Evolutionary conservation across 2,113 vertebrate species (phyloP).

Genomic region (Rhinogobius similis): DNA sequence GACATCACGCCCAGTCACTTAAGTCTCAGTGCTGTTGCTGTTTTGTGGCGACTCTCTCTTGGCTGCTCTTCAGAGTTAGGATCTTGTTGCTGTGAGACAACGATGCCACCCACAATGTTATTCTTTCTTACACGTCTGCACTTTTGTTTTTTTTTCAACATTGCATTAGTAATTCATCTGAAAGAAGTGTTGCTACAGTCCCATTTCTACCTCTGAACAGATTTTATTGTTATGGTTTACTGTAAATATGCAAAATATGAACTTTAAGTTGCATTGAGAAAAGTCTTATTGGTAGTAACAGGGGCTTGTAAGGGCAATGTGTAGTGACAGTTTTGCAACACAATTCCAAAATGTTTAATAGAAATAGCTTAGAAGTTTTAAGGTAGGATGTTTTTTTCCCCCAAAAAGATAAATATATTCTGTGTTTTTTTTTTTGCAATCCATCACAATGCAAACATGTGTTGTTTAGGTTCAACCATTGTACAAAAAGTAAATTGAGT

Average conservation of each 20-base stretch:
- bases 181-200: background rate
- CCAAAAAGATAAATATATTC: too few relatives aligned
- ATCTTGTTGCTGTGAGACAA: slow-evolving; percentile 2
- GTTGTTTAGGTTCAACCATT: too few relatives aligned
- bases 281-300: background rate
- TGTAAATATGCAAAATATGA: background rate
- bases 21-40: background rate
- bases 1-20: too few relatives aligned
- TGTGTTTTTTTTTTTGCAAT: too few relatives aligned
- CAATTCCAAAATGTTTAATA: background rate
- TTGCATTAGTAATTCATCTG: background rate
- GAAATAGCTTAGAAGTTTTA: background rate
- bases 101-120: background rate
- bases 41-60: background rate
- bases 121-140: background rate
- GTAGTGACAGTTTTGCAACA: background rate
- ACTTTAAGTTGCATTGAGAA: too few relatives aligned
- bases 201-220: background rate
- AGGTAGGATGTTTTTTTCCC: too few relatives aligned
- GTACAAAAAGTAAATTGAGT: too few relatives aligned
- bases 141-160: background rate
- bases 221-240: background rate
- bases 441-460: too few relatives aligned
- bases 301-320: background rate
- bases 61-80: background rate